Evolutionary conservation across 2,888 invertebrate species (phyloP), one percentile per base, ranked within the genome.

Genomic region (Xestobium rufovillosum): DNA sequence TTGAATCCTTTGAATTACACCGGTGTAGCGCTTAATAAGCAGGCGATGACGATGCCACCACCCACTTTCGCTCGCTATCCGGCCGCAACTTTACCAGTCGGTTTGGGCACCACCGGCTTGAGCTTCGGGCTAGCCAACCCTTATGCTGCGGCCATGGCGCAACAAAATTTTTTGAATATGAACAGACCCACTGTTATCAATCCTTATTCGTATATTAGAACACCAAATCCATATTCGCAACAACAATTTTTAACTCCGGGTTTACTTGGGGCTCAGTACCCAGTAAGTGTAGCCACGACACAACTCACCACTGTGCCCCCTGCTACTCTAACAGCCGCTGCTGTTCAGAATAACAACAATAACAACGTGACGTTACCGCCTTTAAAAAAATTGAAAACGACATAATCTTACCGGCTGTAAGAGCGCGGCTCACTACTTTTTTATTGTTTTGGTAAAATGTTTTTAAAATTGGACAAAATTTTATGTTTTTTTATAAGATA

Each of bases 331-430:
- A 50, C 45, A 62, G 48, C 65, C 59, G 47, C 63, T 59, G 60
- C 69, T 57, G 62, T 72, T 53, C 58, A 68, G 61, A 71, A 72
- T 14, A 59, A 60, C 26, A 56, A 62, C 35, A 63, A 66, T 51
- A 68, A 68, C 50, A 65, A 65, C 47, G 72, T 74, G 41, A 76
- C 77, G 13, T 73, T 84, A 61, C 87, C 87, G 64, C 89, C 89
- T 39, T 88, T 85, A 69, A 89, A 89, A 70, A 88, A 88, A 71
- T 82, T 88, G 80, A 88, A 88, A 72, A 88, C 88, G 56, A 86
- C 82, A 62, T 83, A 82, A 72, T 57, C 44, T 36, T 33, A 14
- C 10, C 31, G 31, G 11, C n/a, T 27, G 26, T 19, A 23, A 6
- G 28, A 15, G 11, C 9, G 36, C 34, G 37, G 31, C 13, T 14